Evolutionary conservation across 2,888 invertebrate species (phyloP), one percentile per base, ranked within the genome.

Genomic region (Copidosoma aretas): DNA sequence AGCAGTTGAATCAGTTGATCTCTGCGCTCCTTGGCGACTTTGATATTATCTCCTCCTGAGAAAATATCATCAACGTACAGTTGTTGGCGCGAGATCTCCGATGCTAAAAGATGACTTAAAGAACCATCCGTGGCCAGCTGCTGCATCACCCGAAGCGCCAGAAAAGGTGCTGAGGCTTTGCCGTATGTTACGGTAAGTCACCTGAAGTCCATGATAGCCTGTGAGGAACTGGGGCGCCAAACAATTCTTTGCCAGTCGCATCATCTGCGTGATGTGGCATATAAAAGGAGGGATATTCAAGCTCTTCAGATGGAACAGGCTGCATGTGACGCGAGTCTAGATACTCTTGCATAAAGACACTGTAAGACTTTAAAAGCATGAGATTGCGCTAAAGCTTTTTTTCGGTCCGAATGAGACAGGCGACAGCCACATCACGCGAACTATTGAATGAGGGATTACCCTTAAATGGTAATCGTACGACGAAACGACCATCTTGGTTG

Each of bases 31-130:
- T 5, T 8, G 17, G n/a, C n/a, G n/a, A n/a, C n/a, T n/a, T n/a
- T n/a, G n/a, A n/a, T n/a, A n/a, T n/a, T n/a, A n/a, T n/a, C 21
- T 15, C 49, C 25, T 4, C 69, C 69, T 21, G 61, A 64, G 17
- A 62, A 67, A 1, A 56, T 21, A 22, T 71, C 66, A 43, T 72
- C 64, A 2, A 72, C 67, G 22, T 69, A 67, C 17, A 46, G 59
- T 15, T 17, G 25, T 15, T 51, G 25, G 49, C 1, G 12, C 10
- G 66, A 32, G 19, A 66, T 24, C 49, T 64, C 10, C 15, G 57
- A 61, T 14, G 61, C 64, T 25, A 61, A 3, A 1, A 61, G 64
- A 49, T 57, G 69, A 2, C 46, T 49, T 1, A 17, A 12, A 3
- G 1, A 2, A 53, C 64, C 67, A 54, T 70, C 67, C 10, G 57